Base-by-base conservation (phyloP, 2,888 invertebrate species). In the Cephus runcator region DNA sequence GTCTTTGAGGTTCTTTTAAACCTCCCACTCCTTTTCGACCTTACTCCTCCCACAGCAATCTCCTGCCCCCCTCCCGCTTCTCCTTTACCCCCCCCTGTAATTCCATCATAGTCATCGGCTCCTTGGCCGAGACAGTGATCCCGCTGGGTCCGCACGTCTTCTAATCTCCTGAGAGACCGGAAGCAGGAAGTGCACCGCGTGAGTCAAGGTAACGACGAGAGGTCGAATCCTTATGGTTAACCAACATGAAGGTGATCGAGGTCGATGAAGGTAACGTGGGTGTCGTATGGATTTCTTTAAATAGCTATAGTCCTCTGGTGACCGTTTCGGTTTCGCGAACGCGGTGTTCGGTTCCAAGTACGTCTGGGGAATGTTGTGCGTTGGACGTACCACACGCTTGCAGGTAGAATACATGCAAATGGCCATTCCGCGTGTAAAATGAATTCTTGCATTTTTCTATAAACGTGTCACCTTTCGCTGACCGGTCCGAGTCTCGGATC, bases 1-100 rank as follows among this genome's bases (percentile, higher is more conserved):
- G 82, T 86, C 88, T 88, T 88, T 88, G 87, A 88, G 86, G 86
- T 85, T 88, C 87, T 87, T 88, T 87, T 85, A 86, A 84, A 83
- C 76, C 76, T 74, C 78, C 74, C 78, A 78, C 75, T 69, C 69
- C 69, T 73, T 79, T 75, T 79, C 78, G 75, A 75, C 73, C 69
- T 79, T 78, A 69, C 75, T 79, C 73, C 77, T 74, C 69, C 36
- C 34, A 75, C 71, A 36, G 69, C 31, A n/a, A 35, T 36, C 73
- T 78, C 73, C n/a, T 69, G 33, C 4, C 36, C 36, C 71, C 69
- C 71, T 36, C 30, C 23, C n/a, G 12, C 56, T 31, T 68, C 33
- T 69, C 34, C 34, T 33, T 56, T 4, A 12, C 35, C 56, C 56
- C 56, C 31, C 31, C 31, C 56, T 56, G 2, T 56, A 56, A 56